A percentile compares a stretch with the other conserved stretches of the same genome.
These are phyloP conservation scores for Cosmia trapezina DNA, from an alignment of 2,888 invertebrate genomes.

Conservation along the genomic window DNA sequence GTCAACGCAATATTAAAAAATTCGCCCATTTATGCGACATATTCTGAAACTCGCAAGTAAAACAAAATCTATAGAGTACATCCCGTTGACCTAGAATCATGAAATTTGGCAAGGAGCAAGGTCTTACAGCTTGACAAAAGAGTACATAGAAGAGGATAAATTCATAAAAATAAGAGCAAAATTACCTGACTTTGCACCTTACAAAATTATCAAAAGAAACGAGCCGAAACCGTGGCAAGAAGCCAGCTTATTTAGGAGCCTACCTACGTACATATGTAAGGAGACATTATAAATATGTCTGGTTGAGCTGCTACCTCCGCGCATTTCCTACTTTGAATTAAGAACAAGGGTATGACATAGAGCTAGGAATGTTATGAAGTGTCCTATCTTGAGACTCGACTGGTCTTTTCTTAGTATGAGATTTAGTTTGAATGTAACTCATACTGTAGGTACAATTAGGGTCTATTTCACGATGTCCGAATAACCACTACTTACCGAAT, in stretches of 20 bases:
- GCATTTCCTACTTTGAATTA: constrained; percentile 68
- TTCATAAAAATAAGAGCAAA: not conserved
- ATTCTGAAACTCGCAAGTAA: no score
- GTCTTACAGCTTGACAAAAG: no score
- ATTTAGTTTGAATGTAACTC: not conserved
- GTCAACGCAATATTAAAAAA: no score
- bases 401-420: constrained; percentile 6
- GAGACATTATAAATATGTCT: constrained; percentile 53
- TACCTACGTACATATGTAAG: constrained; percentile 25
- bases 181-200: not conserved
- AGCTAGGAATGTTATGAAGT: constrained; percentile 36
- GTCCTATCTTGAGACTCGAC: not conserved
- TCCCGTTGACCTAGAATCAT: no score
- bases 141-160: not conserved
- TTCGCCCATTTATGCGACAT: no score
- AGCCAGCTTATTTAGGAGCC: constrained; percentile 35
- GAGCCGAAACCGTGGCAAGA: constrained; percentile 23
- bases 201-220: constrained; percentile 26
- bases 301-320: constrained; percentile 58
- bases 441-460: no score
- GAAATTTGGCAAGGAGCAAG: no score
- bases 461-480: no score
- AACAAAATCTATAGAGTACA: no score
- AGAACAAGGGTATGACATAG: constrained; percentile 63
- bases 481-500: no score